phyloP scores from a whole-genome alignment of 1,140 invertebrate species.

The Latrodectus geometricus region DNA sequence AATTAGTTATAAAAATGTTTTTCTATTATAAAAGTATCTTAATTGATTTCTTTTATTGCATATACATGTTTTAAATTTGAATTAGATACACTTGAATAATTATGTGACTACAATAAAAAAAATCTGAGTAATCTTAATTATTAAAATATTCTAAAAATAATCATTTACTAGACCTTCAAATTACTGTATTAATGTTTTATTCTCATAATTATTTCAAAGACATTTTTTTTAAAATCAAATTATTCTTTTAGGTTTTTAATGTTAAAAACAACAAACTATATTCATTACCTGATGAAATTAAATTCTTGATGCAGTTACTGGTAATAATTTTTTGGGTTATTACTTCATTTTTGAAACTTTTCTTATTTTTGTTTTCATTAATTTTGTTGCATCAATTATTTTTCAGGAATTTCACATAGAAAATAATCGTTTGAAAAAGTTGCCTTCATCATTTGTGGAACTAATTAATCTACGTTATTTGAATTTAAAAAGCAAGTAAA shows the following conservation, averaged over 20 bases:
- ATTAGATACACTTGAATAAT: too few species aligned
- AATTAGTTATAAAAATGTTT: too few species aligned
- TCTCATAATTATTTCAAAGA: too few species aligned
- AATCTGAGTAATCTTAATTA: too few species aligned
- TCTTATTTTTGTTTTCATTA: not conserved
- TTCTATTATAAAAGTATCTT: too few species aligned
- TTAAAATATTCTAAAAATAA: too few species aligned
- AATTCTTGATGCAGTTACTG: not conserved
- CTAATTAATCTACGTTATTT: not conserved
- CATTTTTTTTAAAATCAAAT: not conserved
- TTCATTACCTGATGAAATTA: constrained; percentile 19
- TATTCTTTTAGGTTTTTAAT: constrained; percentile 23
- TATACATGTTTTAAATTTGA: too few species aligned
- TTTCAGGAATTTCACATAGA: constrained; percentile 13
- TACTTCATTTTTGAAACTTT: too few species aligned
- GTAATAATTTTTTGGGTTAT: not conserved
- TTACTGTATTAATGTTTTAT: too few species aligned
- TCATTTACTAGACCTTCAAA: too few species aligned
- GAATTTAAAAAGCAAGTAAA: constrained; percentile 31
- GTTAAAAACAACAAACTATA: constrained; percentile 8
- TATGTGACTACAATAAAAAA: too few species aligned
- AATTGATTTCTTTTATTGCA: too few species aligned
- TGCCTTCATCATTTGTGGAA: constrained; percentile 7
- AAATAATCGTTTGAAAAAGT: constrained; percentile 27
- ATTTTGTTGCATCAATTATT: not conserved